Evolutionary conservation across 30 jellyfish, hydroid and myxozoan species (phyloP), one percentile per base, ranked within the genome.

Genomic region (Phacellophora camtschatica): DNA sequence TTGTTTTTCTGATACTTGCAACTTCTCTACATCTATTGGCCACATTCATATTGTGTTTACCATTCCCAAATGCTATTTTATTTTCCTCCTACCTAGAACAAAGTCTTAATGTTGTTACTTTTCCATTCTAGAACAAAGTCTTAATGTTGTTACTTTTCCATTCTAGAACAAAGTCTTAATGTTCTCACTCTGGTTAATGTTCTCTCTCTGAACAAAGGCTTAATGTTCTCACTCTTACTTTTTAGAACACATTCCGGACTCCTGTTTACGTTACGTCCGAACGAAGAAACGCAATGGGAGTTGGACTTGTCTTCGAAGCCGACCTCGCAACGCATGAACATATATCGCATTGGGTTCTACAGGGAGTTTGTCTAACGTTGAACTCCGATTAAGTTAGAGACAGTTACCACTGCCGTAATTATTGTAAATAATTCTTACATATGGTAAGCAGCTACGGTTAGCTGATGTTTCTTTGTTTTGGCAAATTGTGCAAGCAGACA

Each of bases 191-290:
- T n/a, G n/a, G n/a, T n/a, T n/a, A n/a, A n/a, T n/a, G n/a, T n/a
- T n/a, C n/a, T n/a, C n/a, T n/a, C n/a, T n/a, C n/a, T n/a, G 10
- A 12, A 54, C 7, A 7, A 12, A 12, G 62, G 76, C 19, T 62
- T 8, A 28, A 5, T 23, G 16, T 71, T 0, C 25, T 72, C 12
- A 41, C 24, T 41, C 49, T 63, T 27, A 33, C 61, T 36, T 48
- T 46, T 25, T 64, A 92, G 98, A 78, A 92, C 80, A 92, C 98
- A 3, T 82, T 92, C 64, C 84, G 96, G 11, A 92, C 98, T 5
- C 98, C 98, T 12, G 98, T 92, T 23, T 92, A 92, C 70, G 95
- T 92, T 65, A 92, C 98, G 45, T 92, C 98, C 4, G 98, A 92
- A 39, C 72, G 98, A 64, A 62, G 98, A 24, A 92, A 92, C 51